These are phyloP conservation scores for Nansenia antarctica DNA, from an alignment of 2,113 vertebrate genomes.

Conservation along the genomic window DNA sequence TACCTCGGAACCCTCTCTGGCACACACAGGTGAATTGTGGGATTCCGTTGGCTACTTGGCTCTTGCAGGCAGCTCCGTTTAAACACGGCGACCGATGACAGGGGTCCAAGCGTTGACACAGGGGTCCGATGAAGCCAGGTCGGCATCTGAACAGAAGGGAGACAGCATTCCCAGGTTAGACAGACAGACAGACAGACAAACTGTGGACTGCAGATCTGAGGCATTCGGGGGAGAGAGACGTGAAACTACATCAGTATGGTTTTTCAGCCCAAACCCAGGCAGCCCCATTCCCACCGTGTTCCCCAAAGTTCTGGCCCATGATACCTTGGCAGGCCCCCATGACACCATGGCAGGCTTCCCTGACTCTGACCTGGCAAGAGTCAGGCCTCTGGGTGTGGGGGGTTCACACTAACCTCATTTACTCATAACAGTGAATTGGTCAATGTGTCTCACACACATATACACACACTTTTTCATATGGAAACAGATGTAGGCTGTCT, in stretches of 20 bases:
- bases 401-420: no score
- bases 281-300: conserved; percentile 26
- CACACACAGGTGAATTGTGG: conserved; percentile 86
- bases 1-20: conserved; percentile 89
- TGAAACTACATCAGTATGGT: conserved; percentile 19
- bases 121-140: conserved; percentile 81
- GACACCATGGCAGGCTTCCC: conserved; percentile 24
- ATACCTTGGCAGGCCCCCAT: conserved; percentile 38
- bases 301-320: no score
- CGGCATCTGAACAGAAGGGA: conserved; percentile 77
- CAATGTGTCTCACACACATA: conserved; percentile 20
- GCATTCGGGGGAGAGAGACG: background rate
- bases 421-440: no score
- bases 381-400: conserved; percentile 4
- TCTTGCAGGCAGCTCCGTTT: conserved; percentile 85
- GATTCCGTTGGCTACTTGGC: conserved; percentile 75
- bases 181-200: conserved; percentile 14
- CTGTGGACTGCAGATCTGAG: background rate
- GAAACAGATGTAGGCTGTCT: conserved; percentile 22
- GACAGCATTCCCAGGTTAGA: conserved; percentile 16
- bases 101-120: conserved; percentile 86
- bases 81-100: conserved; percentile 85
- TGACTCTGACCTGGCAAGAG: conserved; percentile 37
- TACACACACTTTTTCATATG: conserved; percentile 7
- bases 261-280: background rate